Evolutionary conservation across 2,797 vertebrate genomes (phyloP), one percentile per base, ranked within the genome.

Genomic region (Dermochelys coriacea): DNA sequence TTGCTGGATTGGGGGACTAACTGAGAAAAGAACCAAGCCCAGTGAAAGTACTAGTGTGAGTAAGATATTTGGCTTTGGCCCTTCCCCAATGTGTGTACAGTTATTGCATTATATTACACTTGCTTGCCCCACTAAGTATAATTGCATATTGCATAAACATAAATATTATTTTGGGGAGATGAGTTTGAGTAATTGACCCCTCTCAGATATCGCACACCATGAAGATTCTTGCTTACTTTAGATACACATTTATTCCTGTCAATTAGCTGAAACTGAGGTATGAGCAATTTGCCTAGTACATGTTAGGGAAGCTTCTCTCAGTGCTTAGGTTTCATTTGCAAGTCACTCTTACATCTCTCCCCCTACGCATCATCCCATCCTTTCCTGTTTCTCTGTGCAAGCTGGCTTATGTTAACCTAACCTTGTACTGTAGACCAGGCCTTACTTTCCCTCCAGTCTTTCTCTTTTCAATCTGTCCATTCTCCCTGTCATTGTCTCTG

Each of bases 41-140:
- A 37, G 5, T 71, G n/a, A 71, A 10, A 71, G 5, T 71, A 71
- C 10, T 18, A 51, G 5, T 51, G 18, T n/a, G 31, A 79, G 77
- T n/a, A 51, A n/a, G 18, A 34, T 31, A 23, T 21, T 25, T n/a
- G 31, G 25, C 37, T 79, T 64, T 59, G 77, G 87, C 14, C 41
- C 52, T 5, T 1, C 1, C 4, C 31, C 61, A 12, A 0, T 77
- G 0, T 12, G 2, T 74, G 80, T 74, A 4, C 8, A 57, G 1
- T 3, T 16, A 41, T 12, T 49, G 51, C 84, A 34, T 31, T 45
- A 1, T 18, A 64, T 49, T 1, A 31, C 25, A 10, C 21, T 8
- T 16, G 6, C 0, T 25, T 4, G 2, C 0, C 4, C 34, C 10
- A 75, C 34, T 5, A 1, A n/a, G 18, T 4, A 5, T 49, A 77